Base-by-base conservation (phyloP, 2,888 invertebrate genomes). In the Cephus rjabovi region DNA sequence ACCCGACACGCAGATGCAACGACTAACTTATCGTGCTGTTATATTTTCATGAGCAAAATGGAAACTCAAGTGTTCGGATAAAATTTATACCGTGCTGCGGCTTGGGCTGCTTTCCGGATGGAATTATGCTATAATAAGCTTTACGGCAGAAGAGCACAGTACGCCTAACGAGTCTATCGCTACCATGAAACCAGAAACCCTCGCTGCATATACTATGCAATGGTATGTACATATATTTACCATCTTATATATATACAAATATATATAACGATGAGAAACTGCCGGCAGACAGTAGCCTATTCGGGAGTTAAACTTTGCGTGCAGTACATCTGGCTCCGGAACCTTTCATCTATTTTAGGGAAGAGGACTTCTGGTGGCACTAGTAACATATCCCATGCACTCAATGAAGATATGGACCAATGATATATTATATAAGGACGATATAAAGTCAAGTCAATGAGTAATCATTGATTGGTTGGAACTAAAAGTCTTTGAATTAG, bases 151-250 rank as follows among this genome's bases (percentile, higher is more conserved):
- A 86, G 83, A 82, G 81, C 75, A 76, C 77, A 80, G 81, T 78
- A 84, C 83, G 86, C 86, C 88, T 88, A 89, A 89, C 87, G 86
- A 88, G 89, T 85, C 88, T 89, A 88, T 87, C 89, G 86, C 85
- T 86, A 82, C 84, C 84, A 85, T 83, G 77, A 84, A 86, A 82
- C 86, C 85, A 88, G 86, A 86, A 82, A 85, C 81, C 84, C 23
- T 56, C 23, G 23, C 23, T 56, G 56, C 23, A 56, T 56, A 1
- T 56, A 56, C 56, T 15, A 56, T 56, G 23, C 23, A 23, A 56
- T 56, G 2, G 23, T 56, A 23, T 56, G 56, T 56, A 56, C 23
- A 56, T 56, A 56, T 56, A 56, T 37, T 15, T 37, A 37, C 37
- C 4, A 37, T 37, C 4, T 40, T 40, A 9, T 56, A 56, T 56